These are phyloP conservation scores for Oikopleura vanhoeffeni DNA, from an alignment of 23 tunicate species.

Conservation along the genomic window DNA sequence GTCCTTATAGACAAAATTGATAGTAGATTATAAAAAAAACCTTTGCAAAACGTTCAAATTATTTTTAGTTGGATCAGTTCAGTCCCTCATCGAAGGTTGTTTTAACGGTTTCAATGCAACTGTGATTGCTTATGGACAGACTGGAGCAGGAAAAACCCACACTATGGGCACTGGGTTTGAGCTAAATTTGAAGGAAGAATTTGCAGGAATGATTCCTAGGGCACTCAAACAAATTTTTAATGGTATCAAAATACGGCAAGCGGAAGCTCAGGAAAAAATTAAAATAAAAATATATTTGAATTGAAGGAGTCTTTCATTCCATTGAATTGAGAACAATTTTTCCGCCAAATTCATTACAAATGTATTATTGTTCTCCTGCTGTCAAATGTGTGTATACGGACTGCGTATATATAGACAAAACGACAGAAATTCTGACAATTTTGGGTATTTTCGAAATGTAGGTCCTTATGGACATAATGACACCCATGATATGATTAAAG, in stretches of 20 bases:
- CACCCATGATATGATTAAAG: too few relatives aligned
- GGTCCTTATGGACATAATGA: too few relatives aligned
- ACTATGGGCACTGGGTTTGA: constrained; percentile 99
- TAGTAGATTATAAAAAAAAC: too few relatives aligned
- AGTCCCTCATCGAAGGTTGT: constrained; percentile 48
- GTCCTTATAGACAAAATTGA: too few relatives aligned
- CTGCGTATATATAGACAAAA: too few relatives aligned
- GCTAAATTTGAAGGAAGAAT: constrained; percentile 29
- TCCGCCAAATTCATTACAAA: background rate
- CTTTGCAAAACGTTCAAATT: too few relatives aligned
- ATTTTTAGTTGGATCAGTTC: constrained; percentile 24
- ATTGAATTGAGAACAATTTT: too few relatives aligned
- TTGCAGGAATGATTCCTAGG: constrained; percentile 61
- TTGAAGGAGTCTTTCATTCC: too few relatives aligned
- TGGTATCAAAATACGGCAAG: constrained; percentile 22
- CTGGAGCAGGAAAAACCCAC: constrained; percentile 92
- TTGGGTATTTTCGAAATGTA: too few relatives aligned
- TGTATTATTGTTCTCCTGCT: background rate
- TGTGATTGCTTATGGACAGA: constrained; percentile 93
- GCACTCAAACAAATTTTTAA: constrained; percentile 57
- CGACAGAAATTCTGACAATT: too few relatives aligned
- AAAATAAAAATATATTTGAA: too few relatives aligned
- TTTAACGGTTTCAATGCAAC: constrained; percentile 95
- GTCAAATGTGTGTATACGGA: too few relatives aligned
- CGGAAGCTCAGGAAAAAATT: background rate